Base-by-base conservation (phyloP, 2,797 vertebrate genomes). In the Sarcophilus harrisii region DNA sequence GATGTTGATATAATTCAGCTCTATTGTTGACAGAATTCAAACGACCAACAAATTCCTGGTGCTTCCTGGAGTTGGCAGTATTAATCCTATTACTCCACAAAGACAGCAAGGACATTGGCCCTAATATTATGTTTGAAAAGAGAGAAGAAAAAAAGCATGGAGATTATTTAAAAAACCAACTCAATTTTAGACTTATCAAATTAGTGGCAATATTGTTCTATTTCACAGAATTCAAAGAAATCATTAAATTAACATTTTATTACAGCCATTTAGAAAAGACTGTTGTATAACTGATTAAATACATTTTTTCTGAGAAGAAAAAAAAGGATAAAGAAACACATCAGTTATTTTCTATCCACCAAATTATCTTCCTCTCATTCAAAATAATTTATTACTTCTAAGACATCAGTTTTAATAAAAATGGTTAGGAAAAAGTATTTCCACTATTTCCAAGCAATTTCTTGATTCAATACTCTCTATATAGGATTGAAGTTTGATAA, bases 11-110 rank as follows among this genome's bases (percentile, higher is more conserved):
- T 14, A 99, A 98, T 97, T 99, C 99, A 52, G 99, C 99, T 98
- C 99, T 99, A 98, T 99, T 99, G 98, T 99, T 99, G 96, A 99
- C 99, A 1, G 99, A 99, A 97, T 99, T 99, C 96, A 99, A 98
- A 94, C 99, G 99, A 30, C 99, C 99, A 28, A 98, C 98, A 98
- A 99, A 99, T 98, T 99, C 99, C 57, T 99, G 99, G 97, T 99
- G 99, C 97, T 99, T 99, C 97, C 99, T 99, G 73, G 99, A 99
- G 98, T 99, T 99, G 96, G 99, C 99, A 45, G 99, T 98, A 59
- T 99, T 99, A 98, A 99, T 99, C 96, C 99, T 99, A 97, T 99
- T 99, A 98, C 99, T 99, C 99, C 99, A 99, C 97, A 99, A 98
- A 57, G 99, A 99, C 62, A 99, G 99, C 96, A 99, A 99, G 0